Conservation (phyloP, 2,888 invertebrate genomes). For the Microchrysa polita region DNA sequence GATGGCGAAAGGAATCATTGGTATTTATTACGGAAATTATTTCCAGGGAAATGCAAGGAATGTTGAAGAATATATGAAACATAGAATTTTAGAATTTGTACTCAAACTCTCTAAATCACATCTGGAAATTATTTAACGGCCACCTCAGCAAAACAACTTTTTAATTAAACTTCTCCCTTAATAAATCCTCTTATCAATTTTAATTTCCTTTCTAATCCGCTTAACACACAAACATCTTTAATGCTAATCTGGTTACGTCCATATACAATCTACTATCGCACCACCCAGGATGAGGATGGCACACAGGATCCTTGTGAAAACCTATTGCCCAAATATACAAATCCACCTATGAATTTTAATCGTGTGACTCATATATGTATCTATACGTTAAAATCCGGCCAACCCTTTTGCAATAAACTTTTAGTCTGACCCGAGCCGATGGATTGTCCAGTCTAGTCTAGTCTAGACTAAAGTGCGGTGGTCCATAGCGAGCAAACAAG, state of each 20-base stretch:
- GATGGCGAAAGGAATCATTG: too few relatives aligned
- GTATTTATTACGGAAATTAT: too few relatives aligned
- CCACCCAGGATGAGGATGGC: too few relatives aligned
- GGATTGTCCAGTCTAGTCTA: too few relatives aligned
- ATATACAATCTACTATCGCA: too few relatives aligned
- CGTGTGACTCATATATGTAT: not conserved
- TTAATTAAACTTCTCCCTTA: not conserved
- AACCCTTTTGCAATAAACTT: not conserved
- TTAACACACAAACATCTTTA: conserved; percentile 18
- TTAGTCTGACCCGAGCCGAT: not conserved
- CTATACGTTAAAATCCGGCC: not conserved
- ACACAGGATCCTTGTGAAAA: not conserved
- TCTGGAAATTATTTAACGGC: not conserved
- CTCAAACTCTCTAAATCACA: too few relatives aligned
- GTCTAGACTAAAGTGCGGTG: too few relatives aligned
- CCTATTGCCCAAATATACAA: conserved; percentile 7
- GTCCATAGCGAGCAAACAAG: not conserved
- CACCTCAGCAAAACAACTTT: not conserved
- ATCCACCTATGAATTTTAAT: conserved; percentile 2
- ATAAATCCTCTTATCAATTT: conserved; percentile 21
- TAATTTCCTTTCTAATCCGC: conserved; percentile 22
- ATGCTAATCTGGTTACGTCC: not conserved
- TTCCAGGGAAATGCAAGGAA: too few relatives aligned
- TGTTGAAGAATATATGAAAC: too few relatives aligned
- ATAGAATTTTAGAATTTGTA: too few relatives aligned